Evolutionary conservation across 2,113 vertebrate genomes (phyloP).

Genomic region (Promerops cafer): DNA sequence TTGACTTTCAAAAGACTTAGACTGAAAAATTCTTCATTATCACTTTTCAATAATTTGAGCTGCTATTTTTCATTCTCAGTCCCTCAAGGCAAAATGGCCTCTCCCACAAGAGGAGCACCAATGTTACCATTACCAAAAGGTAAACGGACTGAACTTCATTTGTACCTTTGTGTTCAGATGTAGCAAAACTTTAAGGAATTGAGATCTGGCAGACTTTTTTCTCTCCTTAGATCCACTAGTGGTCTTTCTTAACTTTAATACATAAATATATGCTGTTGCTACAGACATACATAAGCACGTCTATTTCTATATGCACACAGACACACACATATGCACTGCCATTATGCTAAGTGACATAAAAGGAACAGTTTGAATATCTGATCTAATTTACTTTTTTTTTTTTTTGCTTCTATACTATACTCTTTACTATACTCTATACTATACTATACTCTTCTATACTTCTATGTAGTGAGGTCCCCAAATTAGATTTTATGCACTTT

Average conservation of each 20-base stretch:
- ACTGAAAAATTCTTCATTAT: background rate
- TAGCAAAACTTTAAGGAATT: background rate
- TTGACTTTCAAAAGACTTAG: background rate
- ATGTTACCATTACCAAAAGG: too few relatives aligned
- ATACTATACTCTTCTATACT: background rate
- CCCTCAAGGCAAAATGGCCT: background rate
- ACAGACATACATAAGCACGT: background rate
- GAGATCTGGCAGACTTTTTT: background rate
- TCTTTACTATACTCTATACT: too few relatives aligned
- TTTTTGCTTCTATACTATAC: too few relatives aligned
- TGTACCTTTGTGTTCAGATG: background rate
- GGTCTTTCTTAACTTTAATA: background rate
- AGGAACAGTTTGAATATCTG: background rate
- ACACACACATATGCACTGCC: background rate
- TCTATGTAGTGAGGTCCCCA: background rate
- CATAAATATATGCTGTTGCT: background rate
- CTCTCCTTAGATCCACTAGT: background rate
- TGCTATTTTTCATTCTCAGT: background rate
- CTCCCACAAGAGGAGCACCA: background rate
- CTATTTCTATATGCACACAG: background rate
- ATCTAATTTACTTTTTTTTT: background rate
- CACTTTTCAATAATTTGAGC: background rate
- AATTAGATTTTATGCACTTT: background rate
- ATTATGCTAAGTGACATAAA: background rate
- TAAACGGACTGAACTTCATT: background rate